Base-by-base conservation (phyloP, 2,797 vertebrate genomes). In the Garrulus glandarius region DNA sequence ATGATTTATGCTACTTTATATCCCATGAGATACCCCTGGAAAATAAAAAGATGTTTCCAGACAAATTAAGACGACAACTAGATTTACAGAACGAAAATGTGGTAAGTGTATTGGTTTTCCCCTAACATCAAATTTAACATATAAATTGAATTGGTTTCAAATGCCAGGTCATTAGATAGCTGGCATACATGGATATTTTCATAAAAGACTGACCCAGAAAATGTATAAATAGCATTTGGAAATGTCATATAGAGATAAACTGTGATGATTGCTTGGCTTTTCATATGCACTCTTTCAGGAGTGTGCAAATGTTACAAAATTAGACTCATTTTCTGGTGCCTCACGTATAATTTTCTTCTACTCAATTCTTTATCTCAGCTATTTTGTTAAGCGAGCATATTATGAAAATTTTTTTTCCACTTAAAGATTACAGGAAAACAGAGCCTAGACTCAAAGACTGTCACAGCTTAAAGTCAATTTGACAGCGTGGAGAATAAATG, bases 91-190 rank as follows among this genome's bases (percentile, higher is more conserved):
- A 52, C 0, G 0, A 89, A 34, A 91, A 88, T 77, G 29, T 76
- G 53, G 57, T 68, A 71, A 92, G 84, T 82, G 63, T 78, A 79
- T 71, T 55, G 55, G 30, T 90, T 75, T 88, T 70, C 29, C 44
- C 55, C 65, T 87, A 83, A 81, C 71, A 84, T 93, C 46, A 71
- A 68, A 89, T 95, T 96, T 95, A 97, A 89, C 71, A 69, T 92
- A 77, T 77, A 87, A 95, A 96, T 75, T 95, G 89, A 94, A 92
- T 93, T 84, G 59, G 39, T 94, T 97, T 92, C 75, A 95, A 97
- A 95, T 95, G 70, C 57, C 68, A 92, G 89, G 91, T 87, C 37
- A 55, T 93, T 96, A 93, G 81, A 93, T 76, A 95, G 77, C 52
- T 92, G 77, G 32, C 8, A 7, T 69, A 61, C 67, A 76, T 15